Evolutionary conservation across 2,797 vertebrate species (phyloP).

Genomic region (Cryptoprocta ferox): DNA sequence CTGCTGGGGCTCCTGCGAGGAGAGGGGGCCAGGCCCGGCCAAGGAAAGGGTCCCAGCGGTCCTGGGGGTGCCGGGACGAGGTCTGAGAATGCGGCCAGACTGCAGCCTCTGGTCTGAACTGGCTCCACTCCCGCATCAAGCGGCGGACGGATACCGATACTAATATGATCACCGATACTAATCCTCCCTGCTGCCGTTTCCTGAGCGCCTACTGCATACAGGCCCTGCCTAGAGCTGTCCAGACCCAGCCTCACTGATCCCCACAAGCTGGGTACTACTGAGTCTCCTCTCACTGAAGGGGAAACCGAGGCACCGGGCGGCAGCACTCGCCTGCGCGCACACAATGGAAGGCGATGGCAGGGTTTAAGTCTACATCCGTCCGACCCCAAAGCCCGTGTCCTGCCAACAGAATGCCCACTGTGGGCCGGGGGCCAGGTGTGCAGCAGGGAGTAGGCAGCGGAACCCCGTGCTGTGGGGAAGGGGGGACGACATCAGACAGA

Average conservation of each 20-base stretch:
- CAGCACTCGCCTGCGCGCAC: background rate
- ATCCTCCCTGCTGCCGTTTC: rapidly evolving
- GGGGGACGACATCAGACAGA: background rate
- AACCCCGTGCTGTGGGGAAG: background rate
- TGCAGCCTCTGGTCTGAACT: rapidly evolving
- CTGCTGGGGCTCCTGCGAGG: background rate
- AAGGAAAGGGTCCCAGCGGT: background rate
- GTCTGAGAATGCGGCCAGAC: background rate
- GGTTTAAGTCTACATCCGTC: background rate
- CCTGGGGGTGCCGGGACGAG: background rate
- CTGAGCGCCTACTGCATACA: rapidly evolving
- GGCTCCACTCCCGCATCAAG: rapidly evolving
- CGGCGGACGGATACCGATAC: rapidly evolving
- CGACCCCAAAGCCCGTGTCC: background rate
- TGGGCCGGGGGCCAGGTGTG: background rate
- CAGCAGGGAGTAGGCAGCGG: background rate
- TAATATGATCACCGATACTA: too few relatives aligned
- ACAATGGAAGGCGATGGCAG: background rate
- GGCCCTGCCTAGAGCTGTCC: background rate
- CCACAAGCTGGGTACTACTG: rapidly evolving
- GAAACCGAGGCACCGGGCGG: background rate
- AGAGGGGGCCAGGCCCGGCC: background rate
- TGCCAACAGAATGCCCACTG: rapidly evolving
- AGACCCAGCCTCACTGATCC: too few relatives aligned
- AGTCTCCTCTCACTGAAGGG: background rate